Conservation (phyloP, 2,888 invertebrate species). For the Chydorus sphaericus region DNA sequence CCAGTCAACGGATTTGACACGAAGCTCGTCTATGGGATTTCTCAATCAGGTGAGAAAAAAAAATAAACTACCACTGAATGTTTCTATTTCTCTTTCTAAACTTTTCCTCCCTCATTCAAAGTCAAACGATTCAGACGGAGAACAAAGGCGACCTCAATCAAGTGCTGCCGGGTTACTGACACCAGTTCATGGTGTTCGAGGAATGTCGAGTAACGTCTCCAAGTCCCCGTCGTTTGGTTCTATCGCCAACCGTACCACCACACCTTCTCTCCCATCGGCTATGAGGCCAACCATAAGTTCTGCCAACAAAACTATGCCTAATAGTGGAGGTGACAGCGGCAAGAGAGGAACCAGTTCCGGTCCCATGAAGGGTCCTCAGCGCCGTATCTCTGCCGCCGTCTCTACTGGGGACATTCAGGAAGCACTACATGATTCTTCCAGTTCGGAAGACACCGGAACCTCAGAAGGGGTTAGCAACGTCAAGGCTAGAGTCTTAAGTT, state of each 20-base stretch:
- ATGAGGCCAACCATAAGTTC: conserved; percentile 69
- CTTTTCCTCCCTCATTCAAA: too few relatives aligned
- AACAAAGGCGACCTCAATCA: conserved; percentile 8
- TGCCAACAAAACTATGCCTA: conserved; percentile 48
- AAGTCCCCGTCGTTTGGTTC: not conserved
- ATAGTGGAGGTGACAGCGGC: not conserved
- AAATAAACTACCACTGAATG: too few relatives aligned
- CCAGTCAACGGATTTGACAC: conserved; percentile 5
- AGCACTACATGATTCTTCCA: conserved; percentile 63
- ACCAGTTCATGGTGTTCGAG: not conserved
- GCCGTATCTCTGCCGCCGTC: conserved; percentile 46
- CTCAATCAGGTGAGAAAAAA: conserved; percentile 7
- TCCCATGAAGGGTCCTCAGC: conserved; percentile 28
- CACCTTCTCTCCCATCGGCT: conserved; percentile 16
- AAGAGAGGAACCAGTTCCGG: not conserved
- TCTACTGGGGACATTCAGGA: conserved; percentile 53
- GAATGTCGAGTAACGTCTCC: not conserved
- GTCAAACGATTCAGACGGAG: conserved; percentile 16
- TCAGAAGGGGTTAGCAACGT: conserved; percentile 32
- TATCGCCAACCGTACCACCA: not conserved
- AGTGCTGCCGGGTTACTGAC: not conserved
- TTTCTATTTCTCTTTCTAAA: too few relatives aligned
- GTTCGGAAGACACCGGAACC: conserved; percentile 48
- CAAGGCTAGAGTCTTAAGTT: conserved; percentile 45
- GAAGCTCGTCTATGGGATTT: conserved; percentile 13